phyloP scores from a whole-genome alignment of 2,888 invertebrate genomes.

The Argyresthia albistria region DNA sequence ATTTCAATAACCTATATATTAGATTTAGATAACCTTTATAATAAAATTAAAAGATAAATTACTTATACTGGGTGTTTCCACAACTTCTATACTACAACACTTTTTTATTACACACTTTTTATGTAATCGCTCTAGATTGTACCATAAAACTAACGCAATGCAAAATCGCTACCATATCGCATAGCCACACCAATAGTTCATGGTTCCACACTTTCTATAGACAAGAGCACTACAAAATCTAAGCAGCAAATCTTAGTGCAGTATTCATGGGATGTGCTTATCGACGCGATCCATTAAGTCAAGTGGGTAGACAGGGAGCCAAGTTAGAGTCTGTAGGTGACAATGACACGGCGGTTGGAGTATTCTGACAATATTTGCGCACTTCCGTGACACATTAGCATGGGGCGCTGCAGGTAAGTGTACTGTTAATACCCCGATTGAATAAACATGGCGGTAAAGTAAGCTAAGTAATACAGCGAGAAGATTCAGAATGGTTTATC shows the following conservation, averaged over 20 bases:
- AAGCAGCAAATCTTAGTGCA: neutral
- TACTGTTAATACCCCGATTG: too few species aligned
- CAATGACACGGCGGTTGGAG: conserved; percentile 56
- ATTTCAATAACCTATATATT: too few species aligned
- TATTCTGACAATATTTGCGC: conserved; percentile 54
- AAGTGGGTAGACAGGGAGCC: conserved; percentile 26
- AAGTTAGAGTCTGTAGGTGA: conserved; percentile 17
- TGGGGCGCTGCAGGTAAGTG: conserved; percentile 47
- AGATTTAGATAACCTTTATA: too few species aligned
- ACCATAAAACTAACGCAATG: too few species aligned
- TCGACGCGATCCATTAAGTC: conserved; percentile 46
- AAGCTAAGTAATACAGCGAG: neutral
- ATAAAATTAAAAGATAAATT: too few species aligned
- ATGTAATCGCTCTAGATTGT: too few species aligned
- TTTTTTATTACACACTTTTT: too few species aligned
- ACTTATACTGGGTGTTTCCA: too few species aligned
- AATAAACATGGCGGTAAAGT: neutral
- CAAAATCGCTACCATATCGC: too few species aligned
- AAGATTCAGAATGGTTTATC: neutral
- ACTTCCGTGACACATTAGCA: conserved; percentile 44
- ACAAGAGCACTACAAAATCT: neutral
- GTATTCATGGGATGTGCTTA: neutral
- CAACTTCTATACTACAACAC: too few species aligned
- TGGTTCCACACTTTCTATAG: too few species aligned
- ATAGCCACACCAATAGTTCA: too few species aligned